These are phyloP conservation scores for Poeciliopsis prolifica DNA, from an alignment of 2,113 vertebrate species.

Conservation along the genomic window DNA sequence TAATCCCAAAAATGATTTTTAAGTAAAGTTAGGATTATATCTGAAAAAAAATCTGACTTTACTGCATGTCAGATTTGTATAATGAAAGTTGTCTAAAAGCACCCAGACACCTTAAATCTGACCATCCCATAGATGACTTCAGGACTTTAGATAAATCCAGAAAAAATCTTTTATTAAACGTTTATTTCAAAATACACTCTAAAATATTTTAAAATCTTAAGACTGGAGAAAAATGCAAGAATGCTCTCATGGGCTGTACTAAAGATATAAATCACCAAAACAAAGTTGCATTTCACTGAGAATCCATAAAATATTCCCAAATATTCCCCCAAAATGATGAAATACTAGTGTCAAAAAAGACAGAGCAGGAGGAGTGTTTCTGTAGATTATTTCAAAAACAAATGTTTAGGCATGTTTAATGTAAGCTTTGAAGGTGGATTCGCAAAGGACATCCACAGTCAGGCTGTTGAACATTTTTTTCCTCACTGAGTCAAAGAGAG, in stretches of 20 bases:
- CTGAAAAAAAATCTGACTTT: not conserved
- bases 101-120: not conserved
- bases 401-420: not conserved
- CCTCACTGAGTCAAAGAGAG: not conserved
- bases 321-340: too few relatives aligned
- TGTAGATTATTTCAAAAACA: not conserved
- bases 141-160: not conserved
- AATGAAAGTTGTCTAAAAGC: not conserved
- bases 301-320: too few relatives aligned
- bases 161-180: not conserved
- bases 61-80: not conserved
- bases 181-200: not conserved
- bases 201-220: not conserved
- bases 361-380: too few relatives aligned
- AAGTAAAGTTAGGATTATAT: not conserved
- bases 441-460: not conserved
- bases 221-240: not conserved
- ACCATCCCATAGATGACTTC: not conserved
- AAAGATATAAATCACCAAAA: not conserved
- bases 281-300: not conserved
- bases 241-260: not conserved
- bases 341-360: too few relatives aligned
- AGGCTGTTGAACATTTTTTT: not conserved
- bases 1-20: constrained; percentile 1
- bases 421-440: not conserved